A percentile compares a stretch with the other conserved stretches of the same genome.
Evolutionary conservation across 2,888 invertebrate species (phyloP).

Genomic region (Alsophila aescularia): DNA sequence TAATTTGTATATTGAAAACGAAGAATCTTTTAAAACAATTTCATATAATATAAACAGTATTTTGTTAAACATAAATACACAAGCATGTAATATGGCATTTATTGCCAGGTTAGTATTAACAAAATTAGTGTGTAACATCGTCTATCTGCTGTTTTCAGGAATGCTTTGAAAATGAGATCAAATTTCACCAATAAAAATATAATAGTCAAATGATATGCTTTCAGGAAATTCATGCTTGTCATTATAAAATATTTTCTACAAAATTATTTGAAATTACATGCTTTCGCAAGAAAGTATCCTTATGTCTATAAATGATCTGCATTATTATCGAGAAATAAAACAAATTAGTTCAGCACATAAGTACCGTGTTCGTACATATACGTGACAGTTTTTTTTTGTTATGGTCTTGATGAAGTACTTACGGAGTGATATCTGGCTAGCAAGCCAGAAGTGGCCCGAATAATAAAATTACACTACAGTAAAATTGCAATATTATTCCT

Average conservation of each 20-base stretch:
- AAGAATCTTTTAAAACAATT: too few species aligned
- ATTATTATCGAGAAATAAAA: constrained; percentile 15
- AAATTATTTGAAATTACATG: constrained; percentile 26
- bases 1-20: not conserved
- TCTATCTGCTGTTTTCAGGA: not conserved
- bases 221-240: constrained; percentile 16
- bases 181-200: not conserved
- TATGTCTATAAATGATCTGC: constrained; percentile 10
- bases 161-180: constrained; percentile 7
- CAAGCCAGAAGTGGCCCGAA: too few species aligned
- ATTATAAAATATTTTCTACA: constrained; percentile 28
- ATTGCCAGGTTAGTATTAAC: not conserved
- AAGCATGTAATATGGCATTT: not conserved
- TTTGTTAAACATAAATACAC: not conserved
- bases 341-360: too few species aligned
- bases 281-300: constrained; percentile 19
- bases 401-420: too few species aligned
- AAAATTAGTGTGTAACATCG: not conserved
- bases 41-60: not conserved
- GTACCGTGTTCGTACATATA: too few species aligned
- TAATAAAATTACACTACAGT: too few species aligned
- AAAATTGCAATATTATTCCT: too few species aligned
- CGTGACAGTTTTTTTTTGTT: too few species aligned
- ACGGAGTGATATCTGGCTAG: too few species aligned
- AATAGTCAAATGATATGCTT: constrained; percentile 26